Conservation (phyloP, 92 coral and sea anemone genomes). For the Blastomussa wellsi region DNA sequence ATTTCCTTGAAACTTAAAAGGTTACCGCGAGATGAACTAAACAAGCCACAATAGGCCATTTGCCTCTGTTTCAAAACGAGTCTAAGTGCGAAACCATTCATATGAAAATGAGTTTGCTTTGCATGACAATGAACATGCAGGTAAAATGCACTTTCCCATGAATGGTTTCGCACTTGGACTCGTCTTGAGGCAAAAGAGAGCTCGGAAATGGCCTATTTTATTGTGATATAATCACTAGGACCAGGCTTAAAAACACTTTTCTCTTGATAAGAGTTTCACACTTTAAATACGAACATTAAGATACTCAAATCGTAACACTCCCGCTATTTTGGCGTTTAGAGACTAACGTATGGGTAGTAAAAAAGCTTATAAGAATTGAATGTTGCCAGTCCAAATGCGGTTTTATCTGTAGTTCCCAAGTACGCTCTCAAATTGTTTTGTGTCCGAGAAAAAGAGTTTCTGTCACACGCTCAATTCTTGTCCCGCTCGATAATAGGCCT, state of each 20-base stretch:
- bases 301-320: background rate
- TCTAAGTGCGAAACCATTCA: too few species aligned
- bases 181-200: too few species aligned
- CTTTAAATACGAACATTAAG: background rate
- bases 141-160: too few species aligned
- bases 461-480: background rate
- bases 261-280: background rate
- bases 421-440: too few species aligned
- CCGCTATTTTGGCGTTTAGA: background rate
- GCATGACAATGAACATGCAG: too few species aligned
- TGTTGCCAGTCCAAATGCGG: background rate
- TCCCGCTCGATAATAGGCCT: background rate
- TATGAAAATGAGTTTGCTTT: too few species aligned
- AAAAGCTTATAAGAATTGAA: background rate
- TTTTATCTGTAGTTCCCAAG: background rate
- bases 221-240: background rate
- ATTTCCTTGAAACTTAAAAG: background rate
- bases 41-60: background rate
- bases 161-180: too few species aligned
- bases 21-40: background rate
- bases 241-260: background rate
- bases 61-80: too few species aligned
- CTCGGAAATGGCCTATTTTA: too few species aligned
- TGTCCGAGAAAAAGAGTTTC: too few species aligned
- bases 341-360: slow-evolving; percentile 3